These are phyloP conservation scores for Netelia melanura DNA, from an alignment of 2,888 invertebrate genomes.

Conservation along the genomic window DNA sequence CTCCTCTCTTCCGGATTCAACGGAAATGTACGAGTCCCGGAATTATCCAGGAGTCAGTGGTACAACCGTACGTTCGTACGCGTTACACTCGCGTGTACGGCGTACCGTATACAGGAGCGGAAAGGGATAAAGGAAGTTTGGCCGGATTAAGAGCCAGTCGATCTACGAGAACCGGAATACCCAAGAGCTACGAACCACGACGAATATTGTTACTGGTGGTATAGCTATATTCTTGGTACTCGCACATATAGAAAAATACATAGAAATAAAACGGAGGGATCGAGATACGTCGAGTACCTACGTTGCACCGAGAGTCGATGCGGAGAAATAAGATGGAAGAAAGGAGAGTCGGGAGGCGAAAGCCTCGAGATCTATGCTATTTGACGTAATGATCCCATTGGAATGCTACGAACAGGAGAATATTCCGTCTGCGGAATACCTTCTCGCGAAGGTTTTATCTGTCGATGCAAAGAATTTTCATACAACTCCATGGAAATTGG, in stretches of 20 bases:
- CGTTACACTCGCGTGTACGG: too few species aligned
- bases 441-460: slow-evolving; percentile 72
- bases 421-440: slow-evolving; percentile 69
- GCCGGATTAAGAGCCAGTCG: too few species aligned
- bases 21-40: too few species aligned
- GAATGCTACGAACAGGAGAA: slow-evolving; percentile 69
- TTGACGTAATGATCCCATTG: slow-evolving; percentile 78
- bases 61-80: too few species aligned
- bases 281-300: neutral
- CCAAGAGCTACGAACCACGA: too few species aligned
- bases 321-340: slow-evolving; percentile 9
- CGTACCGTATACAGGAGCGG: too few species aligned
- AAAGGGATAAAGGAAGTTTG: too few species aligned
- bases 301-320: neutral
- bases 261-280: neutral
- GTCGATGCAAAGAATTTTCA: slow-evolving; percentile 29
- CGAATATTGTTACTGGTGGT: too few species aligned
- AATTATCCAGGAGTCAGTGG: too few species aligned
- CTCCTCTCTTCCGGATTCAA: too few species aligned
- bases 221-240: too few species aligned
- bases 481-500: neutral
- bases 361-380: slow-evolving; percentile 76
- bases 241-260: neutral
- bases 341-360: slow-evolving; percentile 43
- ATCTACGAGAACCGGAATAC: too few species aligned